Conservation (phyloP, 2,113 vertebrate species). For the Cathartes aura region DNA sequence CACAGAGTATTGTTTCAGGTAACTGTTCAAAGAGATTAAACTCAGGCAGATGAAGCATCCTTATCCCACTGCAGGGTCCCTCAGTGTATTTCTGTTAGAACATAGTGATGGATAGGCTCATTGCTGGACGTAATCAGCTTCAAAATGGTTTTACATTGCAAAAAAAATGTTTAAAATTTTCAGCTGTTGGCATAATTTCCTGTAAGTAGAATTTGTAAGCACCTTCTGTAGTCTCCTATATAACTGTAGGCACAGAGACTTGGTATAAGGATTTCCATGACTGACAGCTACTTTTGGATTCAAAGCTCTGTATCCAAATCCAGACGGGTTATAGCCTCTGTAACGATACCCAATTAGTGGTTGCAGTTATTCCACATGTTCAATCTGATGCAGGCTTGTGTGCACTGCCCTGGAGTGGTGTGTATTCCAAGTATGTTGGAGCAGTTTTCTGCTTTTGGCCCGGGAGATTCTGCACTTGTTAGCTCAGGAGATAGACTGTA, state of each 20-base stretch:
- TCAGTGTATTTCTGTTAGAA: neutral
- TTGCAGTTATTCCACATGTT: neutral
- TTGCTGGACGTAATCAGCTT: neutral
- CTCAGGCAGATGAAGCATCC: neutral
- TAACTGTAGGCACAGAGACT: neutral
- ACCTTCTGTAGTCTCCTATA: neutral
- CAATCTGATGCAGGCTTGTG: neutral
- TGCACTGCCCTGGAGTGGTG: neutral
- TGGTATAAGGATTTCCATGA: neutral
- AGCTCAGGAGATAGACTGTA: neutral
- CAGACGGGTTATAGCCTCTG: neutral
- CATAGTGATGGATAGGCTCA: neutral
- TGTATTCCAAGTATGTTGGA: neutral
- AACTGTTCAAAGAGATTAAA: neutral
- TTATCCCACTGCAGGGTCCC: neutral
- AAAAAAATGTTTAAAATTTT: neutral
- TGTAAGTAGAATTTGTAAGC: neutral
- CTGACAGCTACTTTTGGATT: neutral
- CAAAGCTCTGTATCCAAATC: neutral
- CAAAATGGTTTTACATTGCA: neutral
- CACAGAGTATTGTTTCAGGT: neutral
- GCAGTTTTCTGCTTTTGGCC: neutral
- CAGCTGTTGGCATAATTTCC: neutral
- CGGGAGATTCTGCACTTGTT: neutral
- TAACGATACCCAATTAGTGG: neutral